Percentiles rank a stretch among this genome's conserved stretches.
Evolutionary conservation across 2,888 invertebrate species (phyloP).

Genomic region (Lasius fuliginosus): DNA sequence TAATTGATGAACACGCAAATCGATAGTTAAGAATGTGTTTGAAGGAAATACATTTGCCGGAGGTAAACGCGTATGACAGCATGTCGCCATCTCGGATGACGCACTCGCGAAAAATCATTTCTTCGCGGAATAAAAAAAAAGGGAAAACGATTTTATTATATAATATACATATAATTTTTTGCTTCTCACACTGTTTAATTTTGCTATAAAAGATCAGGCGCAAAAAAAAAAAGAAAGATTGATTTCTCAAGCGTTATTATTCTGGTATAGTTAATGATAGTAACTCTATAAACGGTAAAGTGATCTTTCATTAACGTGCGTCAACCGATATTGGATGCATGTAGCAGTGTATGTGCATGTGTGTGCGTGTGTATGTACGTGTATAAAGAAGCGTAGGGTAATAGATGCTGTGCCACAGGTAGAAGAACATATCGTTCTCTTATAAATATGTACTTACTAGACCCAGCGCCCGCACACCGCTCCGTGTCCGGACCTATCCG

Average conservation of each 20-base stretch:
- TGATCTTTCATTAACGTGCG: constrained; percentile 40
- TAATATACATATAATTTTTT: not conserved
- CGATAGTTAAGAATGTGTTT: not conserved
- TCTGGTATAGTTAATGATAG: not conserved
- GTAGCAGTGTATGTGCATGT: constrained; percentile 37
- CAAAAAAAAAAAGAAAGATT: constrained; percentile 18
- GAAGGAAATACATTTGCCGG: not conserved
- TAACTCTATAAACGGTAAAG: constrained; percentile 22
- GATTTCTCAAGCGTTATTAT: not conserved
- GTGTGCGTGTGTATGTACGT: constrained; percentile 10
- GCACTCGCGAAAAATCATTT: constrained; percentile 45
- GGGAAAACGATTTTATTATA: not conserved
- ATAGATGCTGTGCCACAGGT: constrained; percentile 59
- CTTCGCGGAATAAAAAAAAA: not conserved
- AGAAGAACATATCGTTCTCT: constrained; percentile 66
- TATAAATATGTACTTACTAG: constrained; percentile 88
- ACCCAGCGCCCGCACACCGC: constrained; percentile 88
- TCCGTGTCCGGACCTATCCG: constrained; percentile 88
- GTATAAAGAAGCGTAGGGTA: constrained; percentile 58
- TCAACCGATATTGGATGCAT: constrained; percentile 35
- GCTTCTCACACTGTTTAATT: not conserved
- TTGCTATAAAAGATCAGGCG: not conserved
- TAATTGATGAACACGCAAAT: constrained; percentile 20
- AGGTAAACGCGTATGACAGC: constrained; percentile 5
- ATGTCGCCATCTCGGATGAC: constrained; percentile 9